A percentile compares a stretch with the other conserved stretches of the same genome.
Evolutionary conservation across 2,113 vertebrate species (phyloP).

Genomic region (Genyomyrus donnyi): DNA sequence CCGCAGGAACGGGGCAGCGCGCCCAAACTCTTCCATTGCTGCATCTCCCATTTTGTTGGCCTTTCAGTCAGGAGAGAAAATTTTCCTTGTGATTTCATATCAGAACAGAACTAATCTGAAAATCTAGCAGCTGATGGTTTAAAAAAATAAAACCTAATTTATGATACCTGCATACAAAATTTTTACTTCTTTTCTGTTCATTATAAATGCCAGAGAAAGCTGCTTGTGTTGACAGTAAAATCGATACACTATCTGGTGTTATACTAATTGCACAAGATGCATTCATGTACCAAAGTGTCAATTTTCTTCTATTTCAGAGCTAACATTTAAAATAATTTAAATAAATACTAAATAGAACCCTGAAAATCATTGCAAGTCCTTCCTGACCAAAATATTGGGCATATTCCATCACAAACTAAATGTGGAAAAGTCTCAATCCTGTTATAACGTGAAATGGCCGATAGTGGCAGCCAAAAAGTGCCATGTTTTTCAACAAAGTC

Average conservation of each 20-base stretch:
- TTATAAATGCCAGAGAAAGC: neutral
- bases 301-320: neutral
- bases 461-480: neutral
- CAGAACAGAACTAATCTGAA: neutral
- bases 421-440: neutral
- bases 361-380: neutral
- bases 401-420: neutral
- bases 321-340: neutral
- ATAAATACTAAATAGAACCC: neutral
- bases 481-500: neutral
- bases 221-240: neutral
- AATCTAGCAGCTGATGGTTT: neutral
- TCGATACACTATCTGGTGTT: neutral
- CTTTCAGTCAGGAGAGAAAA: slow-evolving; percentile 2
- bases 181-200: neutral
- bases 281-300: neutral
- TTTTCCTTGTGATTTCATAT: neutral
- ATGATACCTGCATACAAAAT: neutral
- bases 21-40: slow-evolving; percentile 52
- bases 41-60: slow-evolving; percentile 43
- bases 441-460: neutral
- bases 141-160: neutral
- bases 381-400: neutral
- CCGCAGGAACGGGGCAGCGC: slow-evolving; percentile 49
- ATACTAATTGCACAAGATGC: neutral